Conservation (phyloP, 2,113 vertebrate species). For the Aldabrachelys gigantea region DNA sequence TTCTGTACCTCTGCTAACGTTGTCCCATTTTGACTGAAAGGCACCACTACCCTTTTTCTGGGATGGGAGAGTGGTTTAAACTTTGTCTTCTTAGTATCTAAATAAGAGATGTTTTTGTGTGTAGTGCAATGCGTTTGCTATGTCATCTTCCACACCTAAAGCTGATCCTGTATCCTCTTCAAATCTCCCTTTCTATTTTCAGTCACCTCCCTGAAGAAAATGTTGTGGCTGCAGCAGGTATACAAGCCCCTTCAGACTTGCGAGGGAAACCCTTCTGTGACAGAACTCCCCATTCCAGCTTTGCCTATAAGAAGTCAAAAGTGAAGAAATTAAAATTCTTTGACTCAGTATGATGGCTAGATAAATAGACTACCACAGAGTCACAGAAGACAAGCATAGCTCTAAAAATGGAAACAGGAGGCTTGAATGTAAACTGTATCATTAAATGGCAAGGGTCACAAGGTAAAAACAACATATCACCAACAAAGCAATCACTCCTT, state of each 20-base stretch:
- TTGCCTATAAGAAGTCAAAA: not conserved
- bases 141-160: accelerated
- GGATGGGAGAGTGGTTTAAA: not conserved
- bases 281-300: not conserved
- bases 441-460: not conserved
- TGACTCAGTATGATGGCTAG: not conserved
- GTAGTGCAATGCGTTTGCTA: not conserved
- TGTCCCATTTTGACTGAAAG: not conserved
- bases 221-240: not conserved
- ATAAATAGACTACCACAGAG: not conserved
- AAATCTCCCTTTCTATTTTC: not conserved
- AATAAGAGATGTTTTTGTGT: not conserved
- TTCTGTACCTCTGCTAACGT: not conserved
- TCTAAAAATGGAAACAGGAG: not conserved
- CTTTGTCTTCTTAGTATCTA: not conserved
- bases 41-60: not conserved
- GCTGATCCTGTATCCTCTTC: not conserved
- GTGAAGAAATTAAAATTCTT: not conserved
- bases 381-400: not conserved
- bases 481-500: not conserved
- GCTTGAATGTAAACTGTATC: not conserved
- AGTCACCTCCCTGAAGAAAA: not conserved
- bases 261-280: not conserved
- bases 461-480: not conserved
- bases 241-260: not conserved